Conservation (phyloP, 2,113 vertebrate species). For the Anhinga anhinga region DNA sequence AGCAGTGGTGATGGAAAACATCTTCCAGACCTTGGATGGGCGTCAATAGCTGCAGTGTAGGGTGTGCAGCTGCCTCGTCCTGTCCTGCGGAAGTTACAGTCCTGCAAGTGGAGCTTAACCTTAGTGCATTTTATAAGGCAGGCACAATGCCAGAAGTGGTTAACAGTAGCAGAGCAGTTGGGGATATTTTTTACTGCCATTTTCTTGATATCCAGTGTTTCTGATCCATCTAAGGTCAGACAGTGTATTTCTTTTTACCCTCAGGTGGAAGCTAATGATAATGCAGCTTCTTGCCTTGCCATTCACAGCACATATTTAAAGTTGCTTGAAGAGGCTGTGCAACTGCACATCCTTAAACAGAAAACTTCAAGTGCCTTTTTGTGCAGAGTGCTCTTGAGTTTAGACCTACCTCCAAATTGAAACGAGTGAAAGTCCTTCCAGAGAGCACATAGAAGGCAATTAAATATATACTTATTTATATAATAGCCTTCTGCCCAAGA, state of each 20-base stretch:
- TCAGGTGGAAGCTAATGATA: neutral
- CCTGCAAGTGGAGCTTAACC: neutral
- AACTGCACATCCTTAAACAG: neutral
- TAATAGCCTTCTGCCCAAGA: neutral
- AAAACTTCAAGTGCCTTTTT: neutral
- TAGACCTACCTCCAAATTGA: neutral
- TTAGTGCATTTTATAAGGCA: neutral
- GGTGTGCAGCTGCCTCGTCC: neutral
- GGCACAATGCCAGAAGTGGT: neutral
- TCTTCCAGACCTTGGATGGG: neutral
- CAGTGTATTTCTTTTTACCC: neutral
- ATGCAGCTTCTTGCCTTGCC: neutral
- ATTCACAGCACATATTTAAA: slow-evolving; percentile 14
- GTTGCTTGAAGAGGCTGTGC: neutral
- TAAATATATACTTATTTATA: neutral
- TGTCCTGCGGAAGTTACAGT: rapidly evolving
- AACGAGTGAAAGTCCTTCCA: neutral
- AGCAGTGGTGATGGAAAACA: neutral
- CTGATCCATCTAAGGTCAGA: neutral
- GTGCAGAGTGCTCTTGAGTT: neutral
- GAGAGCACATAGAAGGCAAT: neutral
- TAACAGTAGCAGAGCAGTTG: neutral
- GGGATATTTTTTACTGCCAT: neutral
- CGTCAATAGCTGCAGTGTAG: rapidly evolving
- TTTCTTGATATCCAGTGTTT: neutral